Evolutionary conservation across 2,797 vertebrate genomes (phyloP).

Genomic region (Anguilla obscura): DNA sequence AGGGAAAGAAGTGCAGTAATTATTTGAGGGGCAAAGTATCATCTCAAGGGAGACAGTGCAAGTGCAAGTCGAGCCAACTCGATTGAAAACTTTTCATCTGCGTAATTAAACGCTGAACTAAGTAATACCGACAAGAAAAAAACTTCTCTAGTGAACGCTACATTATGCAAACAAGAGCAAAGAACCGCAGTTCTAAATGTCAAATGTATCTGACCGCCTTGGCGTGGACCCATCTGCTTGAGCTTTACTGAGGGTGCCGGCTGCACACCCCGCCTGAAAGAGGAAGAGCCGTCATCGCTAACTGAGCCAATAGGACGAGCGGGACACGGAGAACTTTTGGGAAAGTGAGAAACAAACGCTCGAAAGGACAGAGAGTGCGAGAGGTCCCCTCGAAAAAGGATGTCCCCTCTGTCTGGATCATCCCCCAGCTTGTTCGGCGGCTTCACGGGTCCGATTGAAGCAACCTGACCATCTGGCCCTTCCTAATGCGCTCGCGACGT

Average conservation of each 20-base stretch:
- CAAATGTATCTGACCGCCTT: not conserved
- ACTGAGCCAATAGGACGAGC: not conserved
- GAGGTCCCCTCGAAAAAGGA: not conserved
- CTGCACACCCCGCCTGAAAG: not conserved
- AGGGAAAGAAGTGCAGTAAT: not conserved
- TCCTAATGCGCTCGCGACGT: not conserved
- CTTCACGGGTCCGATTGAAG: not conserved
- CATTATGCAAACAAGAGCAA: not conserved
- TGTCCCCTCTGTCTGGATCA: not conserved
- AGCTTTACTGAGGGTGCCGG: not conserved
- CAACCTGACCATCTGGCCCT: constrained; percentile 6
- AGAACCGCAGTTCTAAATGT: not conserved
- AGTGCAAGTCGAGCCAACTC: not conserved
- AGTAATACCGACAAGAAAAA: not conserved
- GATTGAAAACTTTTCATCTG: not conserved
- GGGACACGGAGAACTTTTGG: not conserved
- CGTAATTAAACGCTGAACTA: too few relatives aligned
- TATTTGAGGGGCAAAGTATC: not conserved
- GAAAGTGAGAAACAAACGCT: not conserved
- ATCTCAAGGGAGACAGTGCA: not conserved
- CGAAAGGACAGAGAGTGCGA: not conserved
- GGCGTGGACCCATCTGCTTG: not conserved
- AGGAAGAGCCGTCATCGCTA: not conserved
- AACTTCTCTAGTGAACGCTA: not conserved
- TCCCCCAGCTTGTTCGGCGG: not conserved